These are phyloP conservation scores for Eumaeus atala DNA, from an alignment of 1,140 invertebrate genomes.

Conservation along the genomic window DNA sequence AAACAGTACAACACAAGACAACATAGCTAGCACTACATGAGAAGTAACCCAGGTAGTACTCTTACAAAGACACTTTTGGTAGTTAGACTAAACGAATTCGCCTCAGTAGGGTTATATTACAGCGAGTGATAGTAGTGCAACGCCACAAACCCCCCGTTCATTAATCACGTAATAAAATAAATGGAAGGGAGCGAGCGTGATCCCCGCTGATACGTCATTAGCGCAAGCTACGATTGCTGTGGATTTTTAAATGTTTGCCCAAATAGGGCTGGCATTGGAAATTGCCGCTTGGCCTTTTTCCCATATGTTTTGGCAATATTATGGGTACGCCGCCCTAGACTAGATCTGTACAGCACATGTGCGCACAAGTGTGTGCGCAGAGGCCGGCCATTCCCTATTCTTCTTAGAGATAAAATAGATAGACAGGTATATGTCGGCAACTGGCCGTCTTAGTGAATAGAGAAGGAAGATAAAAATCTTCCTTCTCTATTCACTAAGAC, in stretches of 20 bases:
- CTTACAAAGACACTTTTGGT: neutral
- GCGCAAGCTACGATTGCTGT: constrained; percentile 23
- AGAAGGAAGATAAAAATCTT: no score
- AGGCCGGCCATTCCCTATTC: no score
- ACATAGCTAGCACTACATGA: no score
- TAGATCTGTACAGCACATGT: no score
- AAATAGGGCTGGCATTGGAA: constrained; percentile 6
- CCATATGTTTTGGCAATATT: neutral
- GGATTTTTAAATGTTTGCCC: constrained; percentile 29
- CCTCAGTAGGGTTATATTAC: neutral
- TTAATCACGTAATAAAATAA: constrained; percentile 15
- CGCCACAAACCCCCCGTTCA: neutral
- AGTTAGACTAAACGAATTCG: neutral
- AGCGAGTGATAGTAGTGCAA: neutral
- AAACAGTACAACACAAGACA: no score
- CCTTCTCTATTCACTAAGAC: no score
- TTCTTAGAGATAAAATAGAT: no score
- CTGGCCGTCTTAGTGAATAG: no score
- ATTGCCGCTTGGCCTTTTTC: neutral
- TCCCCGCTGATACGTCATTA: constrained; percentile 31
- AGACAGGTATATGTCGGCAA: no score
- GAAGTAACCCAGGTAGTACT: no score
- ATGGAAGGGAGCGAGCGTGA: constrained; percentile 20
- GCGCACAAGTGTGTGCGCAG: no score
- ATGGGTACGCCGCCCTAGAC: no score